A percentile compares a stretch with the other conserved stretches of the same genome.
Conservation (phyloP, 2,888 invertebrate species). For the Rotaria macrura region DNA sequence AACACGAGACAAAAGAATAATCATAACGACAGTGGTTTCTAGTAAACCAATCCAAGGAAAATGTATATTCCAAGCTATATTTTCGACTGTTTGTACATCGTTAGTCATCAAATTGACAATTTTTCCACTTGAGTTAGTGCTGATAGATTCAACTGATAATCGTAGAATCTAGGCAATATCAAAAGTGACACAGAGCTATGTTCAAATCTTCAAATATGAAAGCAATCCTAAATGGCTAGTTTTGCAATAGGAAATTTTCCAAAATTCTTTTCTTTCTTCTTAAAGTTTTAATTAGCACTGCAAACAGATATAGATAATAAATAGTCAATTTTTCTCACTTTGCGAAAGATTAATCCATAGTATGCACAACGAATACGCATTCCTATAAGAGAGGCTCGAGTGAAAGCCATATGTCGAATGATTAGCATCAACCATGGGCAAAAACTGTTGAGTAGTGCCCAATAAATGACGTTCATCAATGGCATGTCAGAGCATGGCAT, state of each 20-base stretch:
- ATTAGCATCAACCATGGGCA: conserved; percentile 49
- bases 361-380: conserved; percentile 64
- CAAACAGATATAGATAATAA: too few relatives aligned
- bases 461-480: conserved; percentile 54
- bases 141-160: conserved; percentile 61
- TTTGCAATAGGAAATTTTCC: too few relatives aligned
- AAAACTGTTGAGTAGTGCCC: conserved; percentile 55
- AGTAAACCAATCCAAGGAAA: conserved; percentile 81
- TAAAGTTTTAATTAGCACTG: too few relatives aligned
- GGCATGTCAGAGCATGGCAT: not conserved
- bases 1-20: conserved; percentile 53
- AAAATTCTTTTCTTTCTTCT: too few relatives aligned
- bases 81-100: conserved; percentile 80
- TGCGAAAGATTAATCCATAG: conserved; percentile 71
- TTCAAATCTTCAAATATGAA: too few relatives aligned
- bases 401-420: conserved; percentile 77
- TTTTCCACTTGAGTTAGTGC: conserved; percentile 77
- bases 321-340: conserved; percentile 54
- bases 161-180: conserved; percentile 57
- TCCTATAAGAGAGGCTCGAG: conserved; percentile 68
- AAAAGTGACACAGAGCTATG: too few relatives aligned
- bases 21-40: conserved; percentile 67
- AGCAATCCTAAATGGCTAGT: too few relatives aligned
- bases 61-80: conserved; percentile 56
- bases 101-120: conserved; percentile 84